A percentile compares a stretch with the other conserved stretches of the same genome.
Conservation (phyloP, 23 tunicate genomes). For the Phallusia fumigata region DNA sequence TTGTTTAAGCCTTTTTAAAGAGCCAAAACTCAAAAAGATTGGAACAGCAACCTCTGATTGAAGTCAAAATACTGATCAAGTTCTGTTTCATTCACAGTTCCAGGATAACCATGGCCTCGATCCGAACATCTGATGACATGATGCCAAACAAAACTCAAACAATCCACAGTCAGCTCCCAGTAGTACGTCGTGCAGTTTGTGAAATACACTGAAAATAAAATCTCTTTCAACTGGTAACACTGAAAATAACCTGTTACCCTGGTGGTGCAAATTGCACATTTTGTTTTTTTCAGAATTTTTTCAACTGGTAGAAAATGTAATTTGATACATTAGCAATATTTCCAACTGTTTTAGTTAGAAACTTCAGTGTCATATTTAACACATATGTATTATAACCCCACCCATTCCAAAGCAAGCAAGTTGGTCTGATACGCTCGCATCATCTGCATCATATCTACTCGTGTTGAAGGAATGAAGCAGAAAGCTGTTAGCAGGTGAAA, state of each 20-base stretch:
- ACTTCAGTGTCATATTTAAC: too few species aligned
- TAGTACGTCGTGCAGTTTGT: constrained; percentile 6
- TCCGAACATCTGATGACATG: background rate
- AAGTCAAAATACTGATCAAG: background rate
- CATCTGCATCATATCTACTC: background rate
- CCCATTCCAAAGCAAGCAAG: constrained; percentile 7
- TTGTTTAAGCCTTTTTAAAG: too few species aligned
- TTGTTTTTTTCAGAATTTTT: too few species aligned
- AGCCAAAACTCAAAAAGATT: too few species aligned
- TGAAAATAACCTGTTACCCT: too few species aligned
- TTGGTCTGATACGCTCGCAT: background rate
- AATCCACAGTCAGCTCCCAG: background rate
- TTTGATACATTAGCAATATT: too few species aligned
- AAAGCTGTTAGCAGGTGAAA: background rate
- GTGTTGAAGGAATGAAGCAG: background rate
- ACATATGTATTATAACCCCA: background rate
- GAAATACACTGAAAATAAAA: background rate
- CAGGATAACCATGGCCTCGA: background rate
- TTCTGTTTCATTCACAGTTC: background rate
- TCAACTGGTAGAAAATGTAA: too few species aligned
- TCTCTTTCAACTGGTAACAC: too few species aligned
- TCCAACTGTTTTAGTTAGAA: too few species aligned
- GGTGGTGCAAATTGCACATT: too few species aligned
- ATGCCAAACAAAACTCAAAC: background rate
- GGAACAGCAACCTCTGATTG: background rate